Base-by-base conservation (phyloP, 2,888 invertebrate genomes). In the Alitta virens region DNA sequence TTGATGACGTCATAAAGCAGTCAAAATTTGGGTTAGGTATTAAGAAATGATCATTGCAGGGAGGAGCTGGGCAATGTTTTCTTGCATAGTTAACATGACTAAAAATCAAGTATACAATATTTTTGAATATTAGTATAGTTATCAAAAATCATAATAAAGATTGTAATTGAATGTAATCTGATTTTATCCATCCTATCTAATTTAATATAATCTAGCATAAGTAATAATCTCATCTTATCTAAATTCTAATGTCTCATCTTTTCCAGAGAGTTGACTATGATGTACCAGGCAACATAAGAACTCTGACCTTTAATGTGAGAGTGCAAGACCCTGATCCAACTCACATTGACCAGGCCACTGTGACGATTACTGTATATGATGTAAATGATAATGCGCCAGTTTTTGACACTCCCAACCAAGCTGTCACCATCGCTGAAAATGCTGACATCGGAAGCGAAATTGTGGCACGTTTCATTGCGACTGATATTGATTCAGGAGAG, bases 361-460 rank as follows among this genome's bases (percentile, higher is more conserved):
- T 69, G 25, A 56, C 27, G 14, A 46, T 71, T 24, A 63, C 27
- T 23, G 55, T 70, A 59, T 94, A 94, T 83, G 96, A 96, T 83
- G 94, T 96, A 80, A 97, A 97, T 85, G 96, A 97, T 85, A 96
- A 97, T 84, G 91, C 92, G 7, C 97, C 97, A 18, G 90, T 92
- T 74, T 96, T 97, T 60, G 66, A 66, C 21, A 67, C 67, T 2
- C 58, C 56, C 0, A 63, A 61, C 2, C 63, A 75, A 24, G 94
- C 94, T 84, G 91, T 92, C 2, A 55, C 57, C 1, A 58, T 70
- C 7, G 49, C 63, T n/a, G 97, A 97, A 83, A 93, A 95, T 80
- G 92, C 94, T 1, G 90, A 90, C 78, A 89, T 92, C 62, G 95
- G 94, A 23, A 92, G 91, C 71, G 90, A 89, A 70, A 16, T 21